These are phyloP conservation scores for Podotricha telesiphe DNA, from an alignment of 2,888 invertebrate genomes.

Conservation along the genomic window DNA sequence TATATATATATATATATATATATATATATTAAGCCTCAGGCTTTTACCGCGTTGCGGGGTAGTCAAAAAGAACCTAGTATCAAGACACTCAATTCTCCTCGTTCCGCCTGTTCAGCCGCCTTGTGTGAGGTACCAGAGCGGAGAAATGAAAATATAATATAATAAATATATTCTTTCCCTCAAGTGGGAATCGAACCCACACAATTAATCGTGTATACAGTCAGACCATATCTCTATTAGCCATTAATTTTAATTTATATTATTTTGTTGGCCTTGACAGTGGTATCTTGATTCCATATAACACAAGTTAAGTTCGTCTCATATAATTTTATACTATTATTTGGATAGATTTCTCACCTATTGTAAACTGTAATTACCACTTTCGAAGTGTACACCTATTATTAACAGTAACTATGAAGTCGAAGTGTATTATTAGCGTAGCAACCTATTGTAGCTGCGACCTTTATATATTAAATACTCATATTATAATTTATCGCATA, in stretches of 20 bases:
- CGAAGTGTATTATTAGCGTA: slow-evolving; percentile 47
- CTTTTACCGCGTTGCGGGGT: no score
- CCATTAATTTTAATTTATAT: background rate
- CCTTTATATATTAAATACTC: slow-evolving; percentile 25
- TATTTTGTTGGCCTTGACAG: background rate
- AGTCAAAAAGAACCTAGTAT: no score
- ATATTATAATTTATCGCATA: slow-evolving; percentile 26
- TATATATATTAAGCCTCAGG: no score
- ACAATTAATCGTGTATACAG: no score
- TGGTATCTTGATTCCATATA: background rate
- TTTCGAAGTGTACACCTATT: slow-evolving; percentile 47
- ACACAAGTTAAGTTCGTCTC: background rate
- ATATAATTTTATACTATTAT: background rate
- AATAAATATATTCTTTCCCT: no score
- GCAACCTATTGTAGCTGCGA: slow-evolving; percentile 38
- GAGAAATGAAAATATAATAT: no score
- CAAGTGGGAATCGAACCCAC: no score
- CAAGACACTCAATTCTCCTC: no score
- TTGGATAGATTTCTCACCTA: slow-evolving; percentile 20
- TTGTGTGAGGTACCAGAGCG: no score
- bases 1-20: no score
- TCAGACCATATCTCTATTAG: no score
- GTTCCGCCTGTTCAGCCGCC: no score
- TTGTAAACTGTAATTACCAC: slow-evolving; percentile 47
- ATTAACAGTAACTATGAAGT: slow-evolving; percentile 42